phyloP scores from a whole-genome alignment of 2,888 invertebrate genomes.

The Pseudococcus jackbeardsleyi region DNA sequence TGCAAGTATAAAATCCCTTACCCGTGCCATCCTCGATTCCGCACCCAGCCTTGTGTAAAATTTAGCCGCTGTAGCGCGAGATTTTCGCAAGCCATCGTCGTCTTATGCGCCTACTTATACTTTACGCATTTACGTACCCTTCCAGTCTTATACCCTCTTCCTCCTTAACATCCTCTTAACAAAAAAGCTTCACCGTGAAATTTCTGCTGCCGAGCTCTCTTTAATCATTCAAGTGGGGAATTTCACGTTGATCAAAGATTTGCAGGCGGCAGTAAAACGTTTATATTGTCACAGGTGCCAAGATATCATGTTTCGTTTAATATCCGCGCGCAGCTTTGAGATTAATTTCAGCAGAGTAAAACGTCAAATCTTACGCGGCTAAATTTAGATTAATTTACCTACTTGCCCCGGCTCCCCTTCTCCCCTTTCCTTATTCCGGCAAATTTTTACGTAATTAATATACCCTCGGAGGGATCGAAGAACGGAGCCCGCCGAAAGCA shows the following conservation, averaged over 20 bases:
- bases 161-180: neutral
- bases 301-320: conserved; percentile 28
- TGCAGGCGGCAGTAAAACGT: neutral
- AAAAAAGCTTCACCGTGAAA: conserved; percentile 11
- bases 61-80: neutral
- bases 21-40: no score
- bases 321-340: neutral
- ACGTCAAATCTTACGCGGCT: neutral
- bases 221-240: conserved; percentile 25
- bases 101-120: neutral
- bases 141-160: neutral
- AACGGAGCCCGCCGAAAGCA: no score
- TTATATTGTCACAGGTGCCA: conserved; percentile 26
- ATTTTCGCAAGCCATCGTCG: conserved; percentile 13
- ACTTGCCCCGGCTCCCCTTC: neutral
- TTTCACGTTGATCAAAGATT: conserved; percentile 18
- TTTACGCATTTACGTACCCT: neutral
- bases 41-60: neutral
- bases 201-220: neutral
- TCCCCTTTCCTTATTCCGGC: neutral
- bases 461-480: neutral
- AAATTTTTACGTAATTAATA: neutral
- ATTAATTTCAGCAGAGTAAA: neutral
- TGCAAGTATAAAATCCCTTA: conserved; percentile 27
- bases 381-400: neutral